phyloP scores from a whole-genome alignment of 2,797 vertebrate genomes.

The Lycodopsis pacificus region DNA sequence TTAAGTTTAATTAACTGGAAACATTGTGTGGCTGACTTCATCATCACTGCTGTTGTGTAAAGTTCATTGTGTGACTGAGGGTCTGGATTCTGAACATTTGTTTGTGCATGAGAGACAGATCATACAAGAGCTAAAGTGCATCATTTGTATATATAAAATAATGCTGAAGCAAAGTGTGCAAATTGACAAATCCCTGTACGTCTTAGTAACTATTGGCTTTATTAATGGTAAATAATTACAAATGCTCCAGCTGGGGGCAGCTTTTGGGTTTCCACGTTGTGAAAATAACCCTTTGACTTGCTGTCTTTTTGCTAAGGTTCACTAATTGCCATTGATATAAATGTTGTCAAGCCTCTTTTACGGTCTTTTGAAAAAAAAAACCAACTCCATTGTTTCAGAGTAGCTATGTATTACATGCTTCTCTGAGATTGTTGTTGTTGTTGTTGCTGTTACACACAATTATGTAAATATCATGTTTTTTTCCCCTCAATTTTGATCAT shows the following conservation, averaged over 20 bases:
- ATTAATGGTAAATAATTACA: neutral
- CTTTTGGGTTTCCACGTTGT: neutral
- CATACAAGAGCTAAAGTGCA: neutral
- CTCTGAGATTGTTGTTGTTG: neutral
- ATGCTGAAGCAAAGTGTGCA: neutral
- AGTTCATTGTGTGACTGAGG: slow-evolving; percentile 34
- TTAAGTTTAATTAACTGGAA: slow-evolving; percentile 49
- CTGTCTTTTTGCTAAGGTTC: neutral
- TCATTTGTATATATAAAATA: neutral
- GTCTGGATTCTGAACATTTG: slow-evolving; percentile 21
- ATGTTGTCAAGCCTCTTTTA: too few relatives aligned
- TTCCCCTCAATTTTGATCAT: neutral
- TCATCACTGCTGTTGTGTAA: slow-evolving; percentile 44
- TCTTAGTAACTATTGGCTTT: neutral
- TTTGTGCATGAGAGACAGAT: neutral
- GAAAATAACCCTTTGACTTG: neutral
- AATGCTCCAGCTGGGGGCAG: neutral
- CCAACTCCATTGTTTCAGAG: neutral
- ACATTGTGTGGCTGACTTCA: slow-evolving; percentile 31
- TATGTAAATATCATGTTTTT: neutral
- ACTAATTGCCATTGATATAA: too few relatives aligned
- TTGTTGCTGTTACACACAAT: neutral
- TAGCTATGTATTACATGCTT: neutral
- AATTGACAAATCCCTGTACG: neutral
- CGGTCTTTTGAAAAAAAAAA: neutral